These are phyloP conservation scores for Aphidoletes aphidimyza DNA, from an alignment of 2,888 invertebrate genomes.

Conservation along the genomic window DNA sequence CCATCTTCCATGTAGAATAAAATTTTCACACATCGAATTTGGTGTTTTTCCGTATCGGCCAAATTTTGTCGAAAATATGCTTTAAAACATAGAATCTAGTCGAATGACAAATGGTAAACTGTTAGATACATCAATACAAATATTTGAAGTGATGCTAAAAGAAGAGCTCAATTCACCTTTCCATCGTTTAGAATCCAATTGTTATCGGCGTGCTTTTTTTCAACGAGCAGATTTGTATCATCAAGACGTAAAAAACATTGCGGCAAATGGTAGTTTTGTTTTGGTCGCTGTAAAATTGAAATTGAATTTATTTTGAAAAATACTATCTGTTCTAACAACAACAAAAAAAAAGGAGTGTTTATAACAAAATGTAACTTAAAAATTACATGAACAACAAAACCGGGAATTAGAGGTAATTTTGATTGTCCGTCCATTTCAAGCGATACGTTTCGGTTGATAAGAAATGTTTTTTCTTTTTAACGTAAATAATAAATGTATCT, in stretches of 20 bases:
- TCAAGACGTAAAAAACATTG: conserved; percentile 73
- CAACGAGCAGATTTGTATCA: conserved; percentile 72
- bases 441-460: too few species aligned
- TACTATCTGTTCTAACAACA: too few species aligned
- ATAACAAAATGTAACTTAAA: conserved; percentile 41
- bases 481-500: not conserved
- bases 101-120: conserved; percentile 85
- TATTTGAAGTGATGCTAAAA: conserved; percentile 72
- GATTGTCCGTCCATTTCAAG: conserved; percentile 71
- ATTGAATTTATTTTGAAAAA: not conserved
- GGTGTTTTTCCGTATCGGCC: conserved; percentile 63
- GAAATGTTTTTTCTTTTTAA: not conserved
- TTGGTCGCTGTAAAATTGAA: conserved; percentile 67
- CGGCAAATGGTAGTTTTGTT: conserved; percentile 72
- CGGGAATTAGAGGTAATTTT: conserved; percentile 78
- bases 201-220: conserved; percentile 71
- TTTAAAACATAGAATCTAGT: conserved; percentile 72
- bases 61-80: conserved; percentile 70
- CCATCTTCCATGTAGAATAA: conserved; percentile 92
- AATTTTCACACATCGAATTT: conserved; percentile 83
- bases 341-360: conserved; percentile 55
- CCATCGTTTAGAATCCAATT: conserved; percentile 68
- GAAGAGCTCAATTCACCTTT: conserved; percentile 64
- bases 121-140: conserved; percentile 70
- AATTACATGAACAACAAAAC: conserved; percentile 75